Evolutionary conservation across 2,888 invertebrate species (phyloP), one percentile per base, ranked within the genome.

Genomic region (Harpalus rufipes): DNA sequence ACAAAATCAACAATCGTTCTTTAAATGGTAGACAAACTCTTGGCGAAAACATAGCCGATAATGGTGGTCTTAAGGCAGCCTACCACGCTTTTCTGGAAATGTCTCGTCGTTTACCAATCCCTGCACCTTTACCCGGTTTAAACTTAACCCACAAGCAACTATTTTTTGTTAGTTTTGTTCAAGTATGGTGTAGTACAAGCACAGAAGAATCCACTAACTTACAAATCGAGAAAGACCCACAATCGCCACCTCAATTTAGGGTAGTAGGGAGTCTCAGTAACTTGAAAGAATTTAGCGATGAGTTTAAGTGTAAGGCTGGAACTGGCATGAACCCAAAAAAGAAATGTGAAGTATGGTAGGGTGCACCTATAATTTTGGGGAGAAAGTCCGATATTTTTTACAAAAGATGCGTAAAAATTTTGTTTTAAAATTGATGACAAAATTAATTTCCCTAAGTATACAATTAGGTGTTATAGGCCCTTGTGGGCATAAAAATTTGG

Each of bases 151-250:
- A 98, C 90, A 94, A 96, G 25, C 98, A 98, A 89, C 92, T 98
- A 51, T 98, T 98, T 92, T 98, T 98, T 90, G 94, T 98, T 41
- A 97, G 98, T 79, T 98, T 98, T 91, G 98, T 98, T 16, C 98
- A 98, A 94, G 97, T 97, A 5, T 97, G 97, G 97, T 97, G 97
- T 89, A 96, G 97, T 6, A 93, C 96, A 0, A 95, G 95, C 89
- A 97, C 97, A 1, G 95, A 96, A 88, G 97, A 98, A 91, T 95
- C 97, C 0, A 94, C 93, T 0, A 93, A 95, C 87, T 93, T 98
- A 88, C 96, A 97, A 90, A 95, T 98, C 87, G 96, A 98, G 89
- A 98, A 98, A 89, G 98, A 98, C 90, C 95, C 97, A 21, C 99
- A 99, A 90, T 96, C 97, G 12, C 96, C 97, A 0, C 96, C 97